Conservation (phyloP, 2,113 vertebrate species). For the Cryptomyrus ogoouensis region DNA sequence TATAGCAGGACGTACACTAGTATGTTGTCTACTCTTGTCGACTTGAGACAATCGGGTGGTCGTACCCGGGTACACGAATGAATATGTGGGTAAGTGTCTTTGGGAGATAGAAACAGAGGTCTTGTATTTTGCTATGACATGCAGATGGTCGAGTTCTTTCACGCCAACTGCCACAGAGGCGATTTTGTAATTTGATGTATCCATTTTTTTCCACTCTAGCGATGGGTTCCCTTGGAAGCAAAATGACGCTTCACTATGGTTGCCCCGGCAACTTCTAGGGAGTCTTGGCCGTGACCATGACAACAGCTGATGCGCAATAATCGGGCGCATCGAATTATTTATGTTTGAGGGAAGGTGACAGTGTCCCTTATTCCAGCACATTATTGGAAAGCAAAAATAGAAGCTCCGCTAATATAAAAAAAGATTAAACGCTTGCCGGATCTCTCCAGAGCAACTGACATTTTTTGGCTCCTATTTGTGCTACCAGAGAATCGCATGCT, state of each 20-base stretch:
- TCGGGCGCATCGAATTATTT: slow-evolving; percentile 51
- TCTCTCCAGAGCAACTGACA: neutral
- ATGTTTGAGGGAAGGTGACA: slow-evolving; percentile 43
- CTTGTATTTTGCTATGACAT: neutral
- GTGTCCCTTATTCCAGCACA: neutral
- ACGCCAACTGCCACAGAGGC: neutral
- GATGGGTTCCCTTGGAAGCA: slow-evolving; percentile 39
- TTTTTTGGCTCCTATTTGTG: neutral
- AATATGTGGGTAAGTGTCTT: neutral
- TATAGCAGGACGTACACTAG: neutral
- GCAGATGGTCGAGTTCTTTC: neutral
- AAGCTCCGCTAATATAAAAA: neutral
- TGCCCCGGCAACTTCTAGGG: slow-evolving; percentile 59
- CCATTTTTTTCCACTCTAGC: slow-evolving; percentile 12
- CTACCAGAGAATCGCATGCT: neutral
- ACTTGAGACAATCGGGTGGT: neutral
- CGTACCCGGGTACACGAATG: neutral
- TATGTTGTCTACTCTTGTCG: neutral
- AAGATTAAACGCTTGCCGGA: neutral
- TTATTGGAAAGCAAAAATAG: neutral
- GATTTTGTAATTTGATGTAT: slow-evolving; percentile 7
- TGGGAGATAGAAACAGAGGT: neutral
- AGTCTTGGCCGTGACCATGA: slow-evolving; percentile 61
- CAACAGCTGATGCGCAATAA: slow-evolving; percentile 63
- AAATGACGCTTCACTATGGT: slow-evolving; percentile 61